These are phyloP conservation scores for Ciconia maguari DNA, from an alignment of 2,113 vertebrate species.

Conservation along the genomic window DNA sequence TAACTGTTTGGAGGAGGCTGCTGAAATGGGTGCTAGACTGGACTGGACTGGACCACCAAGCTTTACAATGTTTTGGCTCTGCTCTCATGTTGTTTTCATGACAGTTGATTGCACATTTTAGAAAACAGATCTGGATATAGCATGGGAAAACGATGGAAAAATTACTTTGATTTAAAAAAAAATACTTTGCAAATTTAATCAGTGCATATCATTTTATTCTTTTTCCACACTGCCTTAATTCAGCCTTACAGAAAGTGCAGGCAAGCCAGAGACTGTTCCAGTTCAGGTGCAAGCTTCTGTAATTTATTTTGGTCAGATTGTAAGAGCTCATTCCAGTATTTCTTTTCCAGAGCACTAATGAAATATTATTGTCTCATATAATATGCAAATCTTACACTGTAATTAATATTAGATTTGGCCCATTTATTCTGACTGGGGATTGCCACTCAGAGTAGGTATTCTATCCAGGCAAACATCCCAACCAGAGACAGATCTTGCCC, in stretches of 20 bases:
- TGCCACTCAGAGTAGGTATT: neutral
- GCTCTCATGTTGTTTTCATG: neutral
- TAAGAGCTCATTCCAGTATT: neutral
- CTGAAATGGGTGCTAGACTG: neutral
- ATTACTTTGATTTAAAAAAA: neutral
- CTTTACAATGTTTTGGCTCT: neutral
- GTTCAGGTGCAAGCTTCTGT: neutral
- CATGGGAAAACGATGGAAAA: neutral
- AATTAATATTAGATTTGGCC: slow-evolving; percentile 10
- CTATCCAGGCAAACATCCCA: neutral
- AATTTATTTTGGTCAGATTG: slow-evolving; percentile 20
- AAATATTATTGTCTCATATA: neutral
- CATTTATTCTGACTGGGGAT: neutral
- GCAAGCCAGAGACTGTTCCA: neutral
- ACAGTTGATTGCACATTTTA: neutral
- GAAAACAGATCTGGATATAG: neutral
- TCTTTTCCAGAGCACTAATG: neutral
- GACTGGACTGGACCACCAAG: neutral
- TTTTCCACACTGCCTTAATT: neutral
- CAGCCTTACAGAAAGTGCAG: neutral
- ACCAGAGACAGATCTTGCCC: neutral
- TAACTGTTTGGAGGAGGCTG: neutral
- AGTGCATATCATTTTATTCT: neutral
- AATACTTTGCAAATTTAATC: neutral
- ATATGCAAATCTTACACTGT: neutral